Base-by-base conservation (phyloP, 2,113 vertebrate genomes). In the Camelus dromedarius region DNA sequence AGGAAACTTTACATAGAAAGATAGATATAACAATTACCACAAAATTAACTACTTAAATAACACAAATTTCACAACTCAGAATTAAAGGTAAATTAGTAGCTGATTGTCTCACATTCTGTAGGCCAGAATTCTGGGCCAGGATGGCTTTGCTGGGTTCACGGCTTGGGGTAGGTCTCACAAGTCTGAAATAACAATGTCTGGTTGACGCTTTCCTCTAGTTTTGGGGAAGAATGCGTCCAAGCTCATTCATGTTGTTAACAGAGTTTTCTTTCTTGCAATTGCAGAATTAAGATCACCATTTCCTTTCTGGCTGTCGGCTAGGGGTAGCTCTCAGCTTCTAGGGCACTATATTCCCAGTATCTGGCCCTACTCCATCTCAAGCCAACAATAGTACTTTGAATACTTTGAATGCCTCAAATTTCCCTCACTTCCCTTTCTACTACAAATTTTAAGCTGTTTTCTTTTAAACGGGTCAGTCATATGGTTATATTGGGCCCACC, bases 281-380 rank as follows among this genome's bases (percentile, higher is more conserved):
- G 1, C 4, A 67, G 5, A 7, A 46, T 15, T 24, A 13, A 62
- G 7, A 19, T 46, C 11, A 20, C 3, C 9, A 1, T 32, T 46
- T 35, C 3, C 22, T 32, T 60, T n/a, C 20, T 30, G 28, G 0
- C 7, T 69, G 11, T n/a, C 3, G 54, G 11, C 18, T 48, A 2
- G 28, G 6, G 9, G 3, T 0, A 35, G 22, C 3, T 38, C 32
- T 64, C 11, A 46, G 14, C 5, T 32, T 79, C 30, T 66, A 46
- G 32, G 1, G 1, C 4, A 15, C 4, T 6, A 5, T 19, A 24
- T 38, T 67, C 1, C 5, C 11, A 76, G 7, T 46, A 22, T 22
- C 1, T 13, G 1, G 6, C 0, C 2, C 3, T 8, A 1, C 1
- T 64, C 2, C 8, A 52, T n/a, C 5, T 81, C 24, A 70, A 52